A percentile compares a stretch with the other conserved stretches of the same genome.
Evolutionary conservation across 2,113 vertebrate species (phyloP).

Genomic region (Caretta caretta): DNA sequence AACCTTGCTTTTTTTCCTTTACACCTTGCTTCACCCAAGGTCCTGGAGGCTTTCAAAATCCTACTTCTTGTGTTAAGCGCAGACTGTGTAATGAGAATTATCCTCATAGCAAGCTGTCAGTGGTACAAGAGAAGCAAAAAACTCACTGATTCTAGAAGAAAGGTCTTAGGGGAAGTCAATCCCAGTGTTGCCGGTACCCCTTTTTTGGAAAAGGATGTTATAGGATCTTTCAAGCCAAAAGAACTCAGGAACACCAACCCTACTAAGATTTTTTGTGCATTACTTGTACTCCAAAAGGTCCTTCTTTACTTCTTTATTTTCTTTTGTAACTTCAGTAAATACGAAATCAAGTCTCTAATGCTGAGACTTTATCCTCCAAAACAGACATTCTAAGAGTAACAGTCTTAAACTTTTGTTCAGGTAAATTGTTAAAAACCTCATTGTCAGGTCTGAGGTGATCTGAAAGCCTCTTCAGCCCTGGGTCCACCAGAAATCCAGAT

Average conservation of each 20-base stretch:
- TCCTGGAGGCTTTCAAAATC: neutral
- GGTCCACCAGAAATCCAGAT: neutral
- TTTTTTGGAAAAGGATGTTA: neutral
- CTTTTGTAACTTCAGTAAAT: neutral
- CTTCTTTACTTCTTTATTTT: conserved; percentile 27
- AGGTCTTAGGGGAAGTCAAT: neutral
- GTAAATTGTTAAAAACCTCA: neutral
- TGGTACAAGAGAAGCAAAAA: neutral
- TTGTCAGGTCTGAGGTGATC: neutral
- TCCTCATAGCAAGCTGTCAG: neutral
- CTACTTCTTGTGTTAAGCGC: neutral
- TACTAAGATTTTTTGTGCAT: neutral
- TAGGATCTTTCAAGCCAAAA: neutral
- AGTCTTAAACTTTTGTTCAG: neutral
- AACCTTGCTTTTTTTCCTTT: neutral
- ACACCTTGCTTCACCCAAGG: neutral
- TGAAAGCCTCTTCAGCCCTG: neutral
- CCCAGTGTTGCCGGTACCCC: neutral
- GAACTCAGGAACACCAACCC: conserved; percentile 13
- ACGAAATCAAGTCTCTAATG: neutral
- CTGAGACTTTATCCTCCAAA: neutral
- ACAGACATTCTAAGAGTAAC: neutral
- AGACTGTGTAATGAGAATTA: neutral
- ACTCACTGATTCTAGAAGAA: neutral
- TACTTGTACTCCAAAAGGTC: neutral